These are phyloP conservation scores for Caenorhabditis sulstoni DNA, from an alignment of 2,888 invertebrate species.

Conservation along the genomic window DNA sequence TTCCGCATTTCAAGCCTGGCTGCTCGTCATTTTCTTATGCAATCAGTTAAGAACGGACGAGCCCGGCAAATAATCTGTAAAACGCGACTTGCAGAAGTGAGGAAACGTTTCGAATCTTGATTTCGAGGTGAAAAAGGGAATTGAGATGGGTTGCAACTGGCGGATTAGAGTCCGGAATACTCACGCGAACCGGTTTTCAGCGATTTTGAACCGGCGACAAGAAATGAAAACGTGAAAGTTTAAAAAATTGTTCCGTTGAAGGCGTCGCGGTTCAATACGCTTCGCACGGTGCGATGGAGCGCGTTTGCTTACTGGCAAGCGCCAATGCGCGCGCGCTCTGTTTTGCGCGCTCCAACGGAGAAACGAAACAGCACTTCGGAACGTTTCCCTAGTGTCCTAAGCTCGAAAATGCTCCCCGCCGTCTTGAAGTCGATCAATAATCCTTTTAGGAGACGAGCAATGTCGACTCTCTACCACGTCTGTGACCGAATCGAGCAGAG, in stretches of 20 bases:
- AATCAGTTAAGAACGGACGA: slow-evolving; percentile 15
- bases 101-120: neutral
- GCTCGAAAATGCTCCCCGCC: slow-evolving; percentile 22
- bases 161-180: neutral
- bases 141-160: neutral
- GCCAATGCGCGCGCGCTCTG: slow-evolving; percentile 1
- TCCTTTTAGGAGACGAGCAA: slow-evolving; percentile 37
- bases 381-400: no score
- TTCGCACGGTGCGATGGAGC: slow-evolving; percentile 38
- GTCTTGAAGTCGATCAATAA: slow-evolving; percentile 24
- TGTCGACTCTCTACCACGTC: slow-evolving; percentile 44
- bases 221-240: slow-evolving; percentile 17
- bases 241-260: slow-evolving; percentile 35
- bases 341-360: neutral
- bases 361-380: no score
- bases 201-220: neutral
- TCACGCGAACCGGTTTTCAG: slow-evolving; percentile 15
- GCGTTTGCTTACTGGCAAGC: slow-evolving; percentile 44
- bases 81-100: slow-evolving; percentile 11
- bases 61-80: slow-evolving; percentile 34
- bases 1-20: slow-evolving; percentile 64
- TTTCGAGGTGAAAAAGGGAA: slow-evolving; percentile 2
- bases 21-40: slow-evolving; percentile 31
- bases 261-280: slow-evolving; percentile 43
- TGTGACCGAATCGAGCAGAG: slow-evolving; percentile 53